phyloP scores from a whole-genome alignment of 2,113 vertebrate genomes.

The Puntigrus tetrazona region DNA sequence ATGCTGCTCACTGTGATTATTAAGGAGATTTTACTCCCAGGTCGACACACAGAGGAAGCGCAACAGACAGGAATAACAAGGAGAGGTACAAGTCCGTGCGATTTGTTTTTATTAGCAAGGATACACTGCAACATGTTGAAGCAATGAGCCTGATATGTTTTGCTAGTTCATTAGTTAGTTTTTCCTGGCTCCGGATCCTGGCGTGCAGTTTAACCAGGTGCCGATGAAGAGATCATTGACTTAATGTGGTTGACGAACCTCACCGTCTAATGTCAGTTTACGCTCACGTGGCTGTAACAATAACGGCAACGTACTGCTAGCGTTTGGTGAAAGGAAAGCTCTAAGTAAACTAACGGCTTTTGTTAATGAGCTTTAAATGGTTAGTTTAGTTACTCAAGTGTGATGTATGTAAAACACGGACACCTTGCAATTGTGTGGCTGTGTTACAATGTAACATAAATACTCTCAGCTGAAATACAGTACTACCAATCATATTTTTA shows the following conservation, averaged over 20 bases:
- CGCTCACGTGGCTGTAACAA: constrained; percentile 14
- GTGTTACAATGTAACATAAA: not conserved
- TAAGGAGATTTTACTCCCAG: constrained; percentile 13
- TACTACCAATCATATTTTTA: not conserved
- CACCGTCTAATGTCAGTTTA: not conserved
- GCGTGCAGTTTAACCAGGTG: constrained; percentile 14
- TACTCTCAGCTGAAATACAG: not conserved
- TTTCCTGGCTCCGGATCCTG: constrained; percentile 10
- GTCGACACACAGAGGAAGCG: constrained; percentile 34
- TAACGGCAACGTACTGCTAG: not conserved
- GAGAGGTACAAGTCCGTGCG: constrained; percentile 22
- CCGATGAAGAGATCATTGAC: constrained; percentile 19
- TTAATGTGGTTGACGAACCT: constrained; percentile 9
- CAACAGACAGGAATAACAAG: constrained; percentile 36
- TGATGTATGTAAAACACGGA: not conserved
- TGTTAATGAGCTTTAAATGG: not conserved
- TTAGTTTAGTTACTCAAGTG: not conserved
- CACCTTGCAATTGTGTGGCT: not conserved
- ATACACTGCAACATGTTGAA: constrained; percentile 23
- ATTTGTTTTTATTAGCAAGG: constrained; percentile 33
- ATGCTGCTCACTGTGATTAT: constrained; percentile 54
- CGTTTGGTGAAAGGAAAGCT: not conserved
- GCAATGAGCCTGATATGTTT: constrained; percentile 15
- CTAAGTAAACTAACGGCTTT: not conserved
- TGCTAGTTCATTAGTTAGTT: constrained; percentile 32